Percentiles rank a stretch among this genome's conserved stretches.
These are phyloP conservation scores for Platorchestia sp. DNA, from an alignment of 1,140 invertebrate genomes.

Conservation along the genomic window DNA sequence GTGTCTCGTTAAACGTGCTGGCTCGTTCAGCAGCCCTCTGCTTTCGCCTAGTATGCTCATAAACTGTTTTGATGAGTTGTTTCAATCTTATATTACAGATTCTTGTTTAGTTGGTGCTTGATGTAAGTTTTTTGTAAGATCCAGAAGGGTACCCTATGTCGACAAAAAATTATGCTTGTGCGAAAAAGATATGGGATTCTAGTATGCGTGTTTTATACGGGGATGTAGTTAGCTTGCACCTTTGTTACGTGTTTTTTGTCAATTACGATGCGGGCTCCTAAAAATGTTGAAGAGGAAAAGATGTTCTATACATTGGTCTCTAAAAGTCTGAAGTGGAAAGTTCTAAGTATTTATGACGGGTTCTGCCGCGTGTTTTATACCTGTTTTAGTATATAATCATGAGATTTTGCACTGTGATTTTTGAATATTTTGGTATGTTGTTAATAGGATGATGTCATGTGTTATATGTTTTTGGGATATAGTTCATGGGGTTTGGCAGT, in stretches of 20 bases:
- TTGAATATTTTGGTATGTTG: too few relatives aligned
- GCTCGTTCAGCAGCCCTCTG: not conserved
- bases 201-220: not conserved
- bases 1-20: too few relatives aligned
- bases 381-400: too few relatives aligned
- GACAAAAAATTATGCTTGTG: not conserved
- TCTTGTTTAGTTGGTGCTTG: not conserved
- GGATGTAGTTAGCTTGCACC: not conserved
- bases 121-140: not conserved
- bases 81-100: not conserved
- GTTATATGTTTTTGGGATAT: too few relatives aligned
- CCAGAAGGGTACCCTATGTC: not conserved
- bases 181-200: not conserved
- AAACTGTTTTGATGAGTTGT: not conserved
- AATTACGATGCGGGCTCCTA: not conserved
- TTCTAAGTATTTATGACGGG: too few relatives aligned
- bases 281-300: not conserved
- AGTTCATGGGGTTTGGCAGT: too few relatives aligned
- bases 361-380: too few relatives aligned
- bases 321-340: too few relatives aligned
- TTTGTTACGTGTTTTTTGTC: not conserved
- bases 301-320: too few relatives aligned
- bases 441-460: too few relatives aligned
- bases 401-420: too few relatives aligned
- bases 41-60: not conserved